Percentiles rank a stretch among this genome's conserved stretches.
Conservation (phyloP, 2,888 invertebrate species). For the Drosophila sordidula region DNA sequence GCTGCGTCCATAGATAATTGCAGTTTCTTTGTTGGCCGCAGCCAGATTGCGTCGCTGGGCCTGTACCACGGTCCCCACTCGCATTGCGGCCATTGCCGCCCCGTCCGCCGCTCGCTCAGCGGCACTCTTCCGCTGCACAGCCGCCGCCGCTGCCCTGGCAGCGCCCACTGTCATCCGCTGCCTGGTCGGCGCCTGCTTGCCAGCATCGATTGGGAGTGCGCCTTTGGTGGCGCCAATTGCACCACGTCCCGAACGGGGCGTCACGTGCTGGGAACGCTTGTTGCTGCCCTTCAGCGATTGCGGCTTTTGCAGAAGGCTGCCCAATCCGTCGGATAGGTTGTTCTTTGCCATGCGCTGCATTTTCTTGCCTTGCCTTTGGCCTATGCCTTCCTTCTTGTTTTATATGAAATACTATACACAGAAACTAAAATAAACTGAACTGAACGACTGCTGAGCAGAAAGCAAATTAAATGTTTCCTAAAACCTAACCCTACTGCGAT, state of each 20-base stretch:
- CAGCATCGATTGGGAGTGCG: not conserved
- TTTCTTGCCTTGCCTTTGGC: not conserved
- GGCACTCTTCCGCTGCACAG: not conserved
- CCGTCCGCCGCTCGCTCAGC: not conserved
- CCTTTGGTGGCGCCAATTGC: not conserved
- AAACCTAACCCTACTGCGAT: not conserved
- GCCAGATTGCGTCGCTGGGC: not conserved
- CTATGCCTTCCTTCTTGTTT: not conserved
- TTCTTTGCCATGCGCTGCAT: not conserved
- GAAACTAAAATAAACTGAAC: conserved; percentile 1
- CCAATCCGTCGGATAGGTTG: not conserved
- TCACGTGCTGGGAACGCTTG: not conserved
- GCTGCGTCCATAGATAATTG: not conserved
- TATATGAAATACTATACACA: not conserved
- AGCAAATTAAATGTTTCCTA: not conserved
- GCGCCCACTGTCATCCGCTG: not conserved
- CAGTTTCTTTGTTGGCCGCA: not conserved
- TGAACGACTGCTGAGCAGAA: not conserved
- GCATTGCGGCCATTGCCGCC: not conserved
- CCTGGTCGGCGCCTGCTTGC: not conserved
- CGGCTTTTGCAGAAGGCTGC: not conserved
- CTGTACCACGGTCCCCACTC: too few species aligned
- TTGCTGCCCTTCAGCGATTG: not conserved
- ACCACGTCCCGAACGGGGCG: not conserved
- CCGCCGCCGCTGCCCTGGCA: not conserved